A percentile compares a stretch with the other conserved stretches of the same genome.
These are phyloP conservation scores for Anabacerthia variegaticeps DNA, from an alignment of 2,797 vertebrate genomes.

Conservation along the genomic window DNA sequence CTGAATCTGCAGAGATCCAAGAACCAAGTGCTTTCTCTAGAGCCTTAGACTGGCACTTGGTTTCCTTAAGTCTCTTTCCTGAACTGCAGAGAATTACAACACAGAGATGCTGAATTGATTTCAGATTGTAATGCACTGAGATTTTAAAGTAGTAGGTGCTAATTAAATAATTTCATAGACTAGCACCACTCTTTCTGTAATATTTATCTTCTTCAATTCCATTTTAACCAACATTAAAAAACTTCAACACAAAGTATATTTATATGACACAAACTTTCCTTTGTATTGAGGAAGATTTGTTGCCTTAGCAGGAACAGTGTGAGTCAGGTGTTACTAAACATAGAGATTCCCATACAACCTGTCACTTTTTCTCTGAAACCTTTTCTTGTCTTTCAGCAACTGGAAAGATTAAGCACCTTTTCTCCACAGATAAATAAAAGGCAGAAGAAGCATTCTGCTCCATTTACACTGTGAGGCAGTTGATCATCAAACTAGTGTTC, in stretches of 20 bases:
- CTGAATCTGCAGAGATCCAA: background rate
- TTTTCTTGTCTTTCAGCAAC: conserved; percentile 21
- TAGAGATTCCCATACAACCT: background rate
- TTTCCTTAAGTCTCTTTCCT: background rate
- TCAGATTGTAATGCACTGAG: background rate
- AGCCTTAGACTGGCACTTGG: background rate
- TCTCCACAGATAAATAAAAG: conserved; percentile 27
- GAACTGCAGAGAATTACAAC: background rate
- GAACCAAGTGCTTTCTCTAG: background rate
- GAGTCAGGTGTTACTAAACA: background rate
- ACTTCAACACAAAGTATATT: background rate
- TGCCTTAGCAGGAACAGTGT: background rate
- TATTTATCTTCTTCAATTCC: background rate
- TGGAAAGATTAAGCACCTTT: conserved; percentile 47
- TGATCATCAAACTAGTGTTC: conserved; percentile 49
- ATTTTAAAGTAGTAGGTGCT: background rate
- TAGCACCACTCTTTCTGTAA: background rate
- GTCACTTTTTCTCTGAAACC: background rate
- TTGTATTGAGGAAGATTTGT: background rate
- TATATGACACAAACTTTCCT: background rate
- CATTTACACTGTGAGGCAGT: conserved; percentile 30
- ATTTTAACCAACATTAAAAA: background rate
- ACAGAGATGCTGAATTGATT: background rate
- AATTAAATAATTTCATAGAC: background rate
- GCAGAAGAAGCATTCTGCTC: background rate